These are phyloP conservation scores for Kuschelorhynchus macadamiae DNA, from an alignment of 2,888 invertebrate genomes.

Conservation along the genomic window DNA sequence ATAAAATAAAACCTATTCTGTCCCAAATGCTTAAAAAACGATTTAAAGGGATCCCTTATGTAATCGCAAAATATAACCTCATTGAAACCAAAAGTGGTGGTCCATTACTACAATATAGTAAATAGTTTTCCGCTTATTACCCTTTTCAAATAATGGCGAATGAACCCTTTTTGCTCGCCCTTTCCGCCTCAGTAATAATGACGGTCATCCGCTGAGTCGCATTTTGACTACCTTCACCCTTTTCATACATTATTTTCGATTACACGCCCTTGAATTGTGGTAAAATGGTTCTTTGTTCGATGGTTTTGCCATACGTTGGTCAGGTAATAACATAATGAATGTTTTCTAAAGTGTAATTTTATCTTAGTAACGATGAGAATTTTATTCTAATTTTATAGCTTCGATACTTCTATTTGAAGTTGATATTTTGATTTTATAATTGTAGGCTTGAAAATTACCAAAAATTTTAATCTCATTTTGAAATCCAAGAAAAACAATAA, in stretches of 20 bases:
- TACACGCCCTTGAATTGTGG: slow-evolving; percentile 42
- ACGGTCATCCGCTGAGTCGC: slow-evolving; percentile 39
- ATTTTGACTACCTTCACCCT: slow-evolving; percentile 31
- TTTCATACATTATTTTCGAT: slow-evolving; percentile 37
- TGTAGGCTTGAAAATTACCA: no score
- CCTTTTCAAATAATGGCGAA: slow-evolving; percentile 41
- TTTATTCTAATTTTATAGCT: no score
- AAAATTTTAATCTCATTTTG: no score
- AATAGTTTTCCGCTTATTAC: slow-evolving; percentile 46
- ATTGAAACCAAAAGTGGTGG: slow-evolving; percentile 16
- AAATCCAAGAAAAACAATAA: no score
- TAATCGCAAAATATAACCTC: slow-evolving; percentile 17
- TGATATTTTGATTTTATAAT: no score
- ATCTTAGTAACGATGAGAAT: no score
- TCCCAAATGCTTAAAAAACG: background rate
- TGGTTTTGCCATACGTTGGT: slow-evolving; percentile 19
- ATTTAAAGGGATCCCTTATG: slow-evolving; percentile 8
- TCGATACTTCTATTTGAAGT: no score
- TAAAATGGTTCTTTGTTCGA: slow-evolving; percentile 35
- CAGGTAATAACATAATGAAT: slow-evolving; percentile 11
- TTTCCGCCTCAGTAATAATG: slow-evolving; percentile 46
- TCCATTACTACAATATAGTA: slow-evolving; percentile 14
- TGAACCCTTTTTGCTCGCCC: slow-evolving; percentile 36
- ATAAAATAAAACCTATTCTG: no score
- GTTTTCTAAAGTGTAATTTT: no score